Evolutionary conservation across 2,888 invertebrate genomes (phyloP), one percentile per base, ranked within the genome.

Genomic region (Drosophila quinaria): DNA sequence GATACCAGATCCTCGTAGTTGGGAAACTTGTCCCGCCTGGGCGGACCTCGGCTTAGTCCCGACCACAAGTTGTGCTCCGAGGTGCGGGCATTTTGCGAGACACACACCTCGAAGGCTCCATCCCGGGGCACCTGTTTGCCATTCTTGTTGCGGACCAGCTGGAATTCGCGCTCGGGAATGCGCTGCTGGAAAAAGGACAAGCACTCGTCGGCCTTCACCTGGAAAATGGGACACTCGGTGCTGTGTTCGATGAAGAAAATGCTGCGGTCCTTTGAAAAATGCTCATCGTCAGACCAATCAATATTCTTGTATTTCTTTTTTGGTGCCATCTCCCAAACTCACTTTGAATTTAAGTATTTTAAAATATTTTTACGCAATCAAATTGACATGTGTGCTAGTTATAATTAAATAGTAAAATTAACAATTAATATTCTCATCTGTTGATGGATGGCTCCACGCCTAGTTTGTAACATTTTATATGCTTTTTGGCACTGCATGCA

Each of bases 11-110:
- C 8, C 8, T 87, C 87, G 50, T 71, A 92, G 3, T 31, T 17
- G 0, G 92, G 92, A 70, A 92, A 91, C 74, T 92, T 92, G 56
- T 92, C 92, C 4, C 90, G 83, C 2, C 92, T 77, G 2, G 92
- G 92, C 2, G 92, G 92, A 3, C 92, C 92, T 17, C 70, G 78
- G 0, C 78, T 77, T 9, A 92, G 15, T 4, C 92, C 92, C 15
- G 84, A 84, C 91, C 91, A 91, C 15, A 91, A 8, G 4, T 70
- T 22, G 11, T 88, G 78, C 22, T 75, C 47, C 2, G 91, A 90
- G 10, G 92, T 91, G 51, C 90, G 87, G 0, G 92, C 92, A 74
- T 90, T 91, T 58, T 92, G 92, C 1, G 91, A 74, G 44, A 92
- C 76, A 0, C 65, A 55, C 3, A 92, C 89, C 81, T 92, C 92